Conservation (phyloP, 2,888 invertebrate species). For the Orthosia cruda region DNA sequence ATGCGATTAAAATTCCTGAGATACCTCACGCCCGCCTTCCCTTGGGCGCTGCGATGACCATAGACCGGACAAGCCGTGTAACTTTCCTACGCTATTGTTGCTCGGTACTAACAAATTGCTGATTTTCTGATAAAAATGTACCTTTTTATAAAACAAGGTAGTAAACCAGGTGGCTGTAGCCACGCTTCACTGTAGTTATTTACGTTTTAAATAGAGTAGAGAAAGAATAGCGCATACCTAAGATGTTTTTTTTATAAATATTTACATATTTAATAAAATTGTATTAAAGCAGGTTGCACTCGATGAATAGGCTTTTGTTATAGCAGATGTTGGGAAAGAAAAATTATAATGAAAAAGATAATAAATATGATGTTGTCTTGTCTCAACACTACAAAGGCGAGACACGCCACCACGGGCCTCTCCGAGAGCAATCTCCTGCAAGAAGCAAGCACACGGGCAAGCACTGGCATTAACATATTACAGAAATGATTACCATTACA, state of each 20-base stretch:
- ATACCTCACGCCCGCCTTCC: conserved; percentile 89
- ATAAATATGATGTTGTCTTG: conserved; percentile 55
- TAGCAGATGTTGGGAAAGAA: background rate
- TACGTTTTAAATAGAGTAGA: conserved; percentile 30
- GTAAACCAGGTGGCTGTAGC: conserved; percentile 62
- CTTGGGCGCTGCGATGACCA: conserved; percentile 77
- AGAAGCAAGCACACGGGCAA: conserved; percentile 77
- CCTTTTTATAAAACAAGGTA: conserved; percentile 65
- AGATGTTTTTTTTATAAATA: conserved; percentile 10
- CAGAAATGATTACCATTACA: conserved; percentile 84
- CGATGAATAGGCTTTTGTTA: conserved; percentile 9
- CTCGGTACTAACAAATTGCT: conserved; percentile 73
- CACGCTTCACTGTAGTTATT: conserved; percentile 47
- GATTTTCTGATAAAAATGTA: conserved; percentile 72
- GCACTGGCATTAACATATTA: conserved; percentile 83
- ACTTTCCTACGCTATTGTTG: conserved; percentile 72
- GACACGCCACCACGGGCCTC: conserved; percentile 72
- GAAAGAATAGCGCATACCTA: conserved; percentile 1
- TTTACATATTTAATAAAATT: background rate
- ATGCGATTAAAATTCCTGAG: conserved; percentile 91
- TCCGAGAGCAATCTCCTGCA: conserved; percentile 77
- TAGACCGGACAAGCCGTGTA: conserved; percentile 77
- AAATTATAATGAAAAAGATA: background rate
- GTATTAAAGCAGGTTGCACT: background rate
- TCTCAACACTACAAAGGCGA: conserved; percentile 65